Evolutionary conservation across 2,797 vertebrate genomes (phyloP).

Genomic region (Spinus pinus): DNA sequence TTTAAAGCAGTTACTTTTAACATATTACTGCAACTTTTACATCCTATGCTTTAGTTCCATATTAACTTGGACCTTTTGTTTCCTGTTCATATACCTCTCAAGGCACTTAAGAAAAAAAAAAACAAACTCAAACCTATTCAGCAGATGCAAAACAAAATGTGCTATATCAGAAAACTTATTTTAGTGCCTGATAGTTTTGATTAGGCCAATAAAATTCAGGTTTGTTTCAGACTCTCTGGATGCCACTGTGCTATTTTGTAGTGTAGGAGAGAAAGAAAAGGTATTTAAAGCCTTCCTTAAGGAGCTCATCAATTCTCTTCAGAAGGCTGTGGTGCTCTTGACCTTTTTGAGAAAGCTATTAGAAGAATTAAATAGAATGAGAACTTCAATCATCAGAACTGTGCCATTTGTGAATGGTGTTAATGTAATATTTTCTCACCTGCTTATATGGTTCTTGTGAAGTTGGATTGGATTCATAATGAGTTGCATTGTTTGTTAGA

Average conservation of each 20-base stretch:
- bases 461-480: not conserved
- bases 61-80: not conserved
- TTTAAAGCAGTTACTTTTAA: not conserved
- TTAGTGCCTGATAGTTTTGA: not conserved
- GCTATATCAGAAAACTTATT: not conserved
- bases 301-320: not conserved
- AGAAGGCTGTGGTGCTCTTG: not conserved
- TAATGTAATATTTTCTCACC: slow-evolving; percentile 37
- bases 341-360: slow-evolving; percentile 24
- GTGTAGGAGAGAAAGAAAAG: not conserved
- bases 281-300: not conserved
- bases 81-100: not conserved
- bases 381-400: not conserved
- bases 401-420: not conserved
- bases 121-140: not conserved
- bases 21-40: not conserved
- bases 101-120: not conserved
- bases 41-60: not conserved
- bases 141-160: not conserved
- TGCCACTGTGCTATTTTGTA: not conserved
- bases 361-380: slow-evolving; percentile 1
- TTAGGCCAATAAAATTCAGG: not conserved
- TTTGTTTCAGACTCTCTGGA: not conserved
- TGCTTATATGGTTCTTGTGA: not conserved
- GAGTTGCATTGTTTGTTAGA: not conserved